These are phyloP conservation scores for Drosophila bocki DNA, from an alignment of 1,140 invertebrate genomes.

Conservation along the genomic window DNA sequence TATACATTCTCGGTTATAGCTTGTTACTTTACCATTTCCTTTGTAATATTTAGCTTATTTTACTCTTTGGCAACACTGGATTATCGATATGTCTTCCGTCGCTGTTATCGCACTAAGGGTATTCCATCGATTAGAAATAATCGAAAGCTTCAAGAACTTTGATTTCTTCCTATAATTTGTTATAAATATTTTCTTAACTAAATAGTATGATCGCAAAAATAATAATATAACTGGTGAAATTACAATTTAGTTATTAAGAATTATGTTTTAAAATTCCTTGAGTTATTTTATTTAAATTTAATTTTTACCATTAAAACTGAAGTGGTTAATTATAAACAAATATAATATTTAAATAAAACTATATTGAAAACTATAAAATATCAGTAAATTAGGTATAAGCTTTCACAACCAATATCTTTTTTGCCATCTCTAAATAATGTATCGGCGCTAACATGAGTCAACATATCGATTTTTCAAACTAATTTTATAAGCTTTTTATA, in stretches of 20 bases:
- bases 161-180: no score
- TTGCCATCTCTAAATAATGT: not conserved
- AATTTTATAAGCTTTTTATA: not conserved
- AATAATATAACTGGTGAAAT: not conserved
- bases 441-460: not conserved
- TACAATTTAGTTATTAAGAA: not conserved
- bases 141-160: no score
- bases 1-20: no score
- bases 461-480: slow-evolving; percentile 7
- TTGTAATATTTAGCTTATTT: no score
- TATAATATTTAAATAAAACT: not conserved
- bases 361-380: not conserved
- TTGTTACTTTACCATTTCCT: no score
- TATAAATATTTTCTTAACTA: not conserved
- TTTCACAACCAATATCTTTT: not conserved
- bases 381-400: not conserved
- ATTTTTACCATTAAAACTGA: not conserved
- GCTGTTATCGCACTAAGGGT: not conserved
- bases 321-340: not conserved
- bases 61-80: no score
- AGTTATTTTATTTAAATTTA: not conserved
- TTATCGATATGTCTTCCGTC: not conserved
- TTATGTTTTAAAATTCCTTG: not conserved
- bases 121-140: not conserved
- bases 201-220: not conserved